Base-by-base conservation (phyloP, 2,888 invertebrate species). In the Sicus ferrugineus region DNA sequence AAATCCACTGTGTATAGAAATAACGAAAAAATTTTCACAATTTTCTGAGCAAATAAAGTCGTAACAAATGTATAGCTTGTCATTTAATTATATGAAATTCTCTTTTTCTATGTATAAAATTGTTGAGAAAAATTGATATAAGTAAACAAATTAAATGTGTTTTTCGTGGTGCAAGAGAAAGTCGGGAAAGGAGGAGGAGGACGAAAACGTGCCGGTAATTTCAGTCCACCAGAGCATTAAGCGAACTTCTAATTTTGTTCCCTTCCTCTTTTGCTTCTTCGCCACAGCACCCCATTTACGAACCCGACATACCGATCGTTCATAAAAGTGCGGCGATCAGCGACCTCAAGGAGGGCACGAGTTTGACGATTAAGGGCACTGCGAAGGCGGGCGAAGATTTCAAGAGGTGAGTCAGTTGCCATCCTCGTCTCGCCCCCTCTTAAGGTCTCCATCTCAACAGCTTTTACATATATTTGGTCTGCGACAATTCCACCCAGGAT, bases 401-500 rank as follows among this genome's bases (percentile, higher is more conserved):
- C 16, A 23, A 54, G 23, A 54, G 54, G 54, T 54, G 16, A 54
- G 14, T 26, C 7, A 21, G 7, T 2, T 50, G 1, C 52, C 6
- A 2, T 52, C 52, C 1, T 52, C 16, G 9, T 4, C 52, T 1
- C 48, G n/a, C 16, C 14, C 14, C 34, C 34, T n/a, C n/a, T n/a
- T n/a, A n/a, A n/a, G n/a, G n/a, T n/a, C n/a, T 34, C 6, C 21
- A 48, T 48, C 6, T 52, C 54, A 14, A 23, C 26, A 54, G 54
- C 28, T 26, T 54, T 16, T 54, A 23, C 23, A 54, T 54, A 26
- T 28, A 54, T 16, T 54, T 54, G 23, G 28, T 71, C 21, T 2
- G 38, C n/a, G 61, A 26, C 7, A 71, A 73, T 30, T 31, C 54
- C 14, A 21, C n/a, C 2, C n/a, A 68, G 14, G 90, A 91, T 76